Percentiles rank a stretch among this genome's conserved stretches.
Conservation (phyloP, 1,140 invertebrate genomes). For the Eumeta japonica region DNA sequence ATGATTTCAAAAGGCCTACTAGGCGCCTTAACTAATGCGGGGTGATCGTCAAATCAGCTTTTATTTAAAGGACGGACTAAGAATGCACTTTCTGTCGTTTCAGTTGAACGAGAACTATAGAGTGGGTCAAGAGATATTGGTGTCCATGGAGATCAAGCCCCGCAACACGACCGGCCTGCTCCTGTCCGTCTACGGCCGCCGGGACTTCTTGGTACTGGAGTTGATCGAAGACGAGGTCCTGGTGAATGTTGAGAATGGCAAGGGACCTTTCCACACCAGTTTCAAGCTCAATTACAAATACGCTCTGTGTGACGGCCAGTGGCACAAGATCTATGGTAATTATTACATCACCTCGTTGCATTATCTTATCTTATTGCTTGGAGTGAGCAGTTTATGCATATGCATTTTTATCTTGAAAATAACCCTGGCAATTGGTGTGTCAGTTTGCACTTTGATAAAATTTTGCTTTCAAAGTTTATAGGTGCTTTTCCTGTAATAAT, state of each 20-base stretch:
- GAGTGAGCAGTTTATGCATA: too few species aligned
- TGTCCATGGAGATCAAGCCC: slow-evolving; percentile 87
- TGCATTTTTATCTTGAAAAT: too few species aligned
- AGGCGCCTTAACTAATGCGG: too few species aligned
- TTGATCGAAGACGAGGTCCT: slow-evolving; percentile 81
- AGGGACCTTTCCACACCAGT: slow-evolving; percentile 72
- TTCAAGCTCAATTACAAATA: slow-evolving; percentile 71
- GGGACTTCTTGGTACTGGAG: slow-evolving; percentile 84
- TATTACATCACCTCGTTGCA: too few species aligned
- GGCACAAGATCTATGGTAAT: slow-evolving; percentile 86
- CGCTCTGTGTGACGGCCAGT: slow-evolving; percentile 88
- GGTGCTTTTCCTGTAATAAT: too few species aligned
- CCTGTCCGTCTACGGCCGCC: slow-evolving; percentile 76
- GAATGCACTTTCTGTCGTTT: too few species aligned
- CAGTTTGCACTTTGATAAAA: too few species aligned
- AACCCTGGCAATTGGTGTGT: too few species aligned
- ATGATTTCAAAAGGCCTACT: too few species aligned
- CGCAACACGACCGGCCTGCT: slow-evolving; percentile 79
- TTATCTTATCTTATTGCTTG: too few species aligned
- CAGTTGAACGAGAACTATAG: slow-evolving; percentile 69
- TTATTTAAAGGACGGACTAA: background rate
- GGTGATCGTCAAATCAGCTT: too few species aligned
- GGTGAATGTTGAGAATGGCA: slow-evolving; percentile 83
- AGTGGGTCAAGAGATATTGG: slow-evolving; percentile 75
- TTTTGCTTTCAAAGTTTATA: slow-evolving; percentile 4